Evolutionary conservation across 2,888 invertebrate genomes (phyloP), one percentile per base, ranked within the genome.

Genomic region (Synanthedon andrenaeformis): DNA sequence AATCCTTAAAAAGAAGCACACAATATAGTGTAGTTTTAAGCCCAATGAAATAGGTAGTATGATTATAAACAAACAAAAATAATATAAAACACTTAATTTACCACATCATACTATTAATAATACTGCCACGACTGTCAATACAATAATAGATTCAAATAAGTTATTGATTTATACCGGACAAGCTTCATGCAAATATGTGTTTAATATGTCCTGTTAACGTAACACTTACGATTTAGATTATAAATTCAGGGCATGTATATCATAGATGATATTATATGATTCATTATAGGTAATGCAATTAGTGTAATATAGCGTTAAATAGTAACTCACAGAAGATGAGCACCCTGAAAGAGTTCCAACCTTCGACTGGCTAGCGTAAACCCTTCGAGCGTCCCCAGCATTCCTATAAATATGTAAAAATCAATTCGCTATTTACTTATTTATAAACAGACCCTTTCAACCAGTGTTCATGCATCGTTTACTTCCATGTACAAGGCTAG

Each of bases 261-360:
- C 12, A 8, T 10, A 35, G 45, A 45, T 45, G 13, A 45, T 10
- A n/a, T 8, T 4, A 23, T 23, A 12, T 13, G 45, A n/a, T n/a
- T 45, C 45, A 45, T 14, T 45, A 45, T 5, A 19, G 19, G 19
- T 19, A 28, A 28, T 28, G 28, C 28, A 28, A 6, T 35, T 35
- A 35, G 10, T 35, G 3, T 23, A 4, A 23, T 23, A 23, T 23
- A 23, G 23, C 23, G 23, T 23, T 23, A 23, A 23, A 23, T 28
- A 28, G 8, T 13, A 45, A 88, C 89, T 87, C 87, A 92, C 93
- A 67, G 92, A 92, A 55, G 92, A 92, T 57, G 92, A 92, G 76
- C 92, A 92, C 69, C 91, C 90, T 54, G 92, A 92, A 49, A 90
- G 89, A 66, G 90, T 89, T 64, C 90, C 91, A 68, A 90, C 89